A percentile compares a stretch with the other conserved stretches of the same genome.
These are phyloP conservation scores for Poeciliopsis turneri DNA, from an alignment of 2,797 vertebrate genomes.

Conservation along the genomic window DNA sequence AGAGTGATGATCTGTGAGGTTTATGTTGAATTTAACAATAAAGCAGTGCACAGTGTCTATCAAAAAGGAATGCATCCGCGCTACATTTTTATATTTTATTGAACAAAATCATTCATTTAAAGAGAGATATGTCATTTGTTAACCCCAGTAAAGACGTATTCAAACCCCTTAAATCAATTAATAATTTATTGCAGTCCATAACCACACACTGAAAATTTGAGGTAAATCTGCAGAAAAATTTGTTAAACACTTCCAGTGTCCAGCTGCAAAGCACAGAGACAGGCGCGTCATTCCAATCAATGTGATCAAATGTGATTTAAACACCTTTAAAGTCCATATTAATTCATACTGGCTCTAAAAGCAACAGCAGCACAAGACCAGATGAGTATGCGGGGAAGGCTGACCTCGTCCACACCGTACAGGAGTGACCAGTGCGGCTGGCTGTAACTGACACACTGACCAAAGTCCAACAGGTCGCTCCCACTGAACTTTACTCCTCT, in stretches of 20 bases:
- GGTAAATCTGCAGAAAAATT: not conserved
- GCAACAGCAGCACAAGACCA: not conserved
- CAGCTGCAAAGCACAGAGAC: not conserved
- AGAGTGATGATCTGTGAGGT: not conserved
- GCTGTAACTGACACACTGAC: conserved; percentile 83
- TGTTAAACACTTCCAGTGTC: not conserved
- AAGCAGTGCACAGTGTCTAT: not conserved
- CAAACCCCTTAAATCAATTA: not conserved
- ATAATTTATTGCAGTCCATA: not conserved
- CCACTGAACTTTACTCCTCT: conserved; percentile 91
- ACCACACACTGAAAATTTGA: not conserved
- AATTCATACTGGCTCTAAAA: not conserved
- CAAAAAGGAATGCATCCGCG: not conserved
- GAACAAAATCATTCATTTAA: not conserved
- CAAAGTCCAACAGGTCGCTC: conserved; percentile 90
- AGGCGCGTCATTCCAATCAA: not conserved
- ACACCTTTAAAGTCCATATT: not conserved
- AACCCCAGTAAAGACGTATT: not conserved
- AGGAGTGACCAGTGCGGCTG: conserved; percentile 79
- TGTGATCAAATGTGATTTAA: not conserved
- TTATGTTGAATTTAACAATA: not conserved
- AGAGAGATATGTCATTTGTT: not conserved
- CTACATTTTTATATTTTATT: not conserved
- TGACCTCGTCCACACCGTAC: conserved; percentile 94
- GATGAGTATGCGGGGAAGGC: not conserved